phyloP scores from a whole-genome alignment of 2,888 invertebrate species.

The Ditula angustiorana region DNA sequence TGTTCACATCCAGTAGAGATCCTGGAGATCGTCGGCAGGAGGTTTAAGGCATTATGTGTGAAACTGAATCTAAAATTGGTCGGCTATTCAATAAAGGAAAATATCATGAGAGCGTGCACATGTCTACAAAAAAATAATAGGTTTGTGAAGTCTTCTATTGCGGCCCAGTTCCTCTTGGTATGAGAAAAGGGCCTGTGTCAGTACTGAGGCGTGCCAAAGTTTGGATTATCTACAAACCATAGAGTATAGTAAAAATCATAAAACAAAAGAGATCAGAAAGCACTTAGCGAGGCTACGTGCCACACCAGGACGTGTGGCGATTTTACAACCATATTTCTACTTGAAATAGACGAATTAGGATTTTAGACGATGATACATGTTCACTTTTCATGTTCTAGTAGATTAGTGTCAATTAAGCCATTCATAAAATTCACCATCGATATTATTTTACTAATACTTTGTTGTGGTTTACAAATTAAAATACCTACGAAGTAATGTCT shows the following conservation, averaged over 20 bases:
- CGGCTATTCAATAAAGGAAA: background rate
- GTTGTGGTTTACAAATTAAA: slow-evolving; percentile 62
- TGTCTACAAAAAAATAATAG: background rate
- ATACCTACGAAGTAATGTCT: slow-evolving; percentile 21
- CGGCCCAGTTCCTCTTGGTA: too few relatives aligned
- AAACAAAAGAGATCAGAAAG: background rate
- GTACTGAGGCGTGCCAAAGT: too few relatives aligned
- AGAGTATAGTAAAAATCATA: background rate
- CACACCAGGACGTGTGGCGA: background rate
- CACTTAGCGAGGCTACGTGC: background rate
- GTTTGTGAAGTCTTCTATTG: background rate
- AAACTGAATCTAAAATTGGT: background rate
- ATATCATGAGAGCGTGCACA: background rate
- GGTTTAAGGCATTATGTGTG: background rate
- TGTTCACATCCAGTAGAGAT: too few relatives aligned
- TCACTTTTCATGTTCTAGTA: slow-evolving; percentile 18
- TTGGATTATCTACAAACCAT: too few relatives aligned
- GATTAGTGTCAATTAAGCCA: slow-evolving; percentile 21
- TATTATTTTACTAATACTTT: slow-evolving; percentile 55
- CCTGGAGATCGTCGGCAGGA: background rate
- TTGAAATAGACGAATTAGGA: slow-evolving; percentile 9
- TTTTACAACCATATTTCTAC: slow-evolving; percentile 9
- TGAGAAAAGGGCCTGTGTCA: too few relatives aligned
- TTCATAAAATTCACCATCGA: slow-evolving; percentile 46
- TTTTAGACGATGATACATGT: slow-evolving; percentile 7